Percentiles rank a stretch among this genome's conserved stretches.
These are phyloP conservation scores for Drosophila ercepeae DNA, from an alignment of 1,140 invertebrate species.

Conservation along the genomic window DNA sequence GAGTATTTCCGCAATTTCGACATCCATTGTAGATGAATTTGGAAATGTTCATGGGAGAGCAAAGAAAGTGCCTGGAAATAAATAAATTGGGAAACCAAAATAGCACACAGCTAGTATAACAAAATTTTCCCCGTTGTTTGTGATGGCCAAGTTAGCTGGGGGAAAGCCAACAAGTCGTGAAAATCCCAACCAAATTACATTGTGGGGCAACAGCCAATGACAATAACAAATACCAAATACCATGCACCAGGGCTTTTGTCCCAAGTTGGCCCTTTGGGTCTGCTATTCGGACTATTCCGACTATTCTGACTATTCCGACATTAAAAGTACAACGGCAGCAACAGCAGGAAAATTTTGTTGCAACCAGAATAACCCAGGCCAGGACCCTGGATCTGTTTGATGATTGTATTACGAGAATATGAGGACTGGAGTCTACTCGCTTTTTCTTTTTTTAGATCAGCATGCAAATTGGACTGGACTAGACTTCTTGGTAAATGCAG, in stretches of 20 bases:
- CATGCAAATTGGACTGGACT: constrained; percentile 66
- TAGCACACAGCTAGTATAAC: constrained; percentile 13
- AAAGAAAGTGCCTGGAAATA: constrained; percentile 9
- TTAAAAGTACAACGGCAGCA: constrained; percentile 56
- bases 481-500: constrained; percentile 44
- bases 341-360: constrained; percentile 37
- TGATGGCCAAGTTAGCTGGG: neutral
- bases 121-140: constrained; percentile 5
- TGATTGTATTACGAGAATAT: constrained; percentile 24
- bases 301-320: constrained; percentile 53
- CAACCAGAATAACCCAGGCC: constrained; percentile 2
- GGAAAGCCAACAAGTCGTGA: constrained; percentile 40
- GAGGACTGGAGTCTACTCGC: constrained; percentile 12
- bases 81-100: constrained; percentile 38
- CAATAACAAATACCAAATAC: constrained; percentile 33
- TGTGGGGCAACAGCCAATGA: constrained; percentile 35
- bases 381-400: constrained; percentile 6
- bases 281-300: constrained; percentile 5
- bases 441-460: constrained; percentile 34
- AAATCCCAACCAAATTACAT: constrained; percentile 47
- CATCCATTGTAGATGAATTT: constrained; percentile 56
- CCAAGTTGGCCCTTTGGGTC: constrained; percentile 27
- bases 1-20: constrained; percentile 1
- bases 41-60: constrained; percentile 54
- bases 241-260: constrained; percentile 1